A percentile compares a stretch with the other conserved stretches of the same genome.
phyloP scores from a whole-genome alignment of 2,797 vertebrate genomes.

The Falco peregrinus region DNA sequence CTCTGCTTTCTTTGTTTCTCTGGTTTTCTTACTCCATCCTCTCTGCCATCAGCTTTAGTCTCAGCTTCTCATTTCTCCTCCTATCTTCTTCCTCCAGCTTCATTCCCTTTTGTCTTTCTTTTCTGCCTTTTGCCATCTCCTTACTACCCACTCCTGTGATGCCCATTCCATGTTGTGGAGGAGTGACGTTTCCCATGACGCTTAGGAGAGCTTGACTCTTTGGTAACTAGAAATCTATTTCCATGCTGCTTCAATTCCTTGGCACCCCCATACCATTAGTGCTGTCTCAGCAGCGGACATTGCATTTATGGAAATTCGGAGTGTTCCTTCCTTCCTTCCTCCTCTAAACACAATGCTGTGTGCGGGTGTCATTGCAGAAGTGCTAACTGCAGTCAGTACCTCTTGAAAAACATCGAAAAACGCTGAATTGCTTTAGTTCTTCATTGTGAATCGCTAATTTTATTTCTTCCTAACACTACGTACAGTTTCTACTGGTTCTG shows the following conservation, averaged over 20 bases:
- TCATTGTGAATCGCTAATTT: constrained; percentile 35
- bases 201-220: not conserved
- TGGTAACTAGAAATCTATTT: not conserved
- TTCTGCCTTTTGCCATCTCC: not conserved
- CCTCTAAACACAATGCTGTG: not conserved
- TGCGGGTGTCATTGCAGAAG: not conserved
- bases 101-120: not conserved
- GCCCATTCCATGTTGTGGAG: not conserved
- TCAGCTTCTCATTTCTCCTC: not conserved
- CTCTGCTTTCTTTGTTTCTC: constrained; percentile 23
- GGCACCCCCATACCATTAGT: not conserved
- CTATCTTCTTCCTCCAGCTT: not conserved
- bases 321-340: not conserved
- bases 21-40: not conserved
- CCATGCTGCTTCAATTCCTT: not conserved
- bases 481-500: constrained; percentile 19
- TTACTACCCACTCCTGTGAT: not conserved
- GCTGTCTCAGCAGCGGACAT: not conserved
- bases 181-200: not conserved
- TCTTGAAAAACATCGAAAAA: constrained; percentile 8
- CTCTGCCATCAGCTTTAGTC: not conserved
- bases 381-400: not conserved
- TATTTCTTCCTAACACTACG: not conserved
- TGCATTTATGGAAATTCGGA: not conserved
- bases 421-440: constrained; percentile 15